Conservation (phyloP, 2,113 vertebrate genomes). For the Setophaga coronata region DNA sequence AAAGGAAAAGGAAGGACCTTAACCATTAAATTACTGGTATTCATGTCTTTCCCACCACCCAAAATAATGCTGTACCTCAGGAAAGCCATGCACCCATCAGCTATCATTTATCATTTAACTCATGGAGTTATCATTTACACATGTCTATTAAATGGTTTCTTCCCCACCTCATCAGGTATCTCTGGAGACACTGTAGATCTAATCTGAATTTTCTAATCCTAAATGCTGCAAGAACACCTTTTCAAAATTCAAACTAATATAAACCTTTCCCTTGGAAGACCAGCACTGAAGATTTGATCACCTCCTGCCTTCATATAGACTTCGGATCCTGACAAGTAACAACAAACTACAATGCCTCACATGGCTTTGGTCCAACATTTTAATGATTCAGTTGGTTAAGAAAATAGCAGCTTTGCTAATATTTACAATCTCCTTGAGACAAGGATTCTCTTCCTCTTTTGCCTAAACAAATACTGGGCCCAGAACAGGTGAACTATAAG, state of each 20-base stretch:
- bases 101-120: background rate
- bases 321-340: background rate
- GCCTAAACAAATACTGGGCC: background rate
- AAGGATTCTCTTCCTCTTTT: background rate
- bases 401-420: background rate
- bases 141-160: background rate
- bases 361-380: background rate
- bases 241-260: background rate
- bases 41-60: background rate
- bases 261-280: background rate
- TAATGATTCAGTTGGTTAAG: background rate
- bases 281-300: background rate
- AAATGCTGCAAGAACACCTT: background rate
- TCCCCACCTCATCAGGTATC: background rate
- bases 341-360: background rate
- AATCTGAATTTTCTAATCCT: background rate
- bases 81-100: background rate
- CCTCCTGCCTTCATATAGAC: background rate
- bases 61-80: background rate
- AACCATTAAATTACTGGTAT: background rate
- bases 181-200: background rate
- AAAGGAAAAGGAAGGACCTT: background rate
- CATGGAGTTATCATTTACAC: background rate
- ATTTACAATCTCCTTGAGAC: background rate
- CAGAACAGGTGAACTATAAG: background rate